phyloP scores from a whole-genome alignment of 2,888 invertebrate genomes.

The Nephrotoma guestfalica region DNA sequence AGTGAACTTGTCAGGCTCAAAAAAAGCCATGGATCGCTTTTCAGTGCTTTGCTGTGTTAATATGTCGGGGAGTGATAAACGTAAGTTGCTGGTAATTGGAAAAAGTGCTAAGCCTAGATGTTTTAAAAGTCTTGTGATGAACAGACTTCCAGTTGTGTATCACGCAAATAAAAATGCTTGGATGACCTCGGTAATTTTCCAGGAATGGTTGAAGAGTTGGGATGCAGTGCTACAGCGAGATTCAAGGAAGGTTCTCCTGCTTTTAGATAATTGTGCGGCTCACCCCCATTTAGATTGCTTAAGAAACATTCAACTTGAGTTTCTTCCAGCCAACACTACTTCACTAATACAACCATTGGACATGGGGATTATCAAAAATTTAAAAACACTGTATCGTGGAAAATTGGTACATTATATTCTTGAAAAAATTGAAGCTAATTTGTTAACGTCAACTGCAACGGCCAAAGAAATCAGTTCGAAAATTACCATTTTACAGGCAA shows the following conservation, averaged over 20 bases:
- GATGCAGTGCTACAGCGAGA: conserved; percentile 11
- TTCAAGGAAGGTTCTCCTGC: conserved; percentile 12
- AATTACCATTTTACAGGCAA: background rate
- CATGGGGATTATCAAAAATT: too few relatives aligned
- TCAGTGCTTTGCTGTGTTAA: conserved; percentile 15
- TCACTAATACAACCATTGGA: conserved; percentile 9
- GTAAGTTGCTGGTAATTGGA: conserved; percentile 14
- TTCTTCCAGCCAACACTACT: conserved; percentile 12
- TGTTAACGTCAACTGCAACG: too few relatives aligned
- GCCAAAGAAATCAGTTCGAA: background rate
- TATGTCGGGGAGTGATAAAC: conserved; percentile 16
- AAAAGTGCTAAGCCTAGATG: too few relatives aligned
- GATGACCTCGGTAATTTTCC: conserved; percentile 10
- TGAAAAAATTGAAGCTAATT: too few relatives aligned
- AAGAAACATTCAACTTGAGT: conserved; percentile 12
- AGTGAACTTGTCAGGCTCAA: conserved; percentile 5
- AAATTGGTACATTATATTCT: too few relatives aligned
- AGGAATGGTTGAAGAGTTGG: conserved; percentile 9
- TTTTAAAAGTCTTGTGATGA: conserved; percentile 5
- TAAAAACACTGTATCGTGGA: too few relatives aligned
- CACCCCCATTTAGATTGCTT: conserved; percentile 11
- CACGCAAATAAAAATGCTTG: conserved; percentile 12
- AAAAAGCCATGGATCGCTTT: conserved; percentile 12
- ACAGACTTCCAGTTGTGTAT: conserved; percentile 11
- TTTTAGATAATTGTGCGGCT: conserved; percentile 12